Percentiles rank a stretch among this genome's conserved stretches.
These are phyloP conservation scores for Drosophila parvula DNA, from an alignment of 1,140 invertebrate genomes.

Conservation along the genomic window DNA sequence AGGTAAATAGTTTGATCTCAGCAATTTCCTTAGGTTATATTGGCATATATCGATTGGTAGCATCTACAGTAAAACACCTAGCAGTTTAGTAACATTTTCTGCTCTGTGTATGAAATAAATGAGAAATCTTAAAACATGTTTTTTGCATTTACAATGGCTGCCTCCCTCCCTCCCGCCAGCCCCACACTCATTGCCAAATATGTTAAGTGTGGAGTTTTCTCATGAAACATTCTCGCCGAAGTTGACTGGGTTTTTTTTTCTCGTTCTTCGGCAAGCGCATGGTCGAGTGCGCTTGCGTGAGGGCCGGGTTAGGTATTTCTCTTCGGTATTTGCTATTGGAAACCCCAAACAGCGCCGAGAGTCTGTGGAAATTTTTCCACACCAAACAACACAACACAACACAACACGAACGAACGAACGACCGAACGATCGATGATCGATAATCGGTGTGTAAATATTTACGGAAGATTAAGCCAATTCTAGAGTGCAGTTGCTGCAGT, in stretches of 20 bases:
- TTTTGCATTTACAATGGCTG: constrained; percentile 47
- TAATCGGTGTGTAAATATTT: constrained; percentile 75
- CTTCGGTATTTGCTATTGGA: not conserved
- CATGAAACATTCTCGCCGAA: constrained; percentile 31
- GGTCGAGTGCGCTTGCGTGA: constrained; percentile 59
- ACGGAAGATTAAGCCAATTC: constrained; percentile 64
- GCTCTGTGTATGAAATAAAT: constrained; percentile 2
- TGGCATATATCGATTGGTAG: not conserved
- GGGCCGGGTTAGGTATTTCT: not conserved
- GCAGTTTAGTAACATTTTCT: not conserved
- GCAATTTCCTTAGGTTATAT: not conserved
- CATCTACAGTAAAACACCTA: not conserved
- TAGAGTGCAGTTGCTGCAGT: constrained; percentile 35
- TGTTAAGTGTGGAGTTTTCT: constrained; percentile 50
- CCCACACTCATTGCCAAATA: constrained; percentile 71
- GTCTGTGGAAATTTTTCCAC: constrained; percentile 45
- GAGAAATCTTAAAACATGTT: constrained; percentile 54
- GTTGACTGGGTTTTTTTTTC: constrained; percentile 40
- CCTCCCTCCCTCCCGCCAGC: not conserved
- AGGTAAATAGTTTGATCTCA: too few relatives aligned
- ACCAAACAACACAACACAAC: constrained; percentile 4
- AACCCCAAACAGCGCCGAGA: constrained; percentile 3
- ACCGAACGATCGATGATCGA: constrained; percentile 21
- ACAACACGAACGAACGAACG: not conserved
- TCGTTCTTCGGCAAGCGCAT: constrained; percentile 25